Percentiles rank a stretch among this genome's conserved stretches.
These are phyloP conservation scores for Spheniscus humboldti DNA, from an alignment of 2,797 vertebrate species.

Conservation along the genomic window DNA sequence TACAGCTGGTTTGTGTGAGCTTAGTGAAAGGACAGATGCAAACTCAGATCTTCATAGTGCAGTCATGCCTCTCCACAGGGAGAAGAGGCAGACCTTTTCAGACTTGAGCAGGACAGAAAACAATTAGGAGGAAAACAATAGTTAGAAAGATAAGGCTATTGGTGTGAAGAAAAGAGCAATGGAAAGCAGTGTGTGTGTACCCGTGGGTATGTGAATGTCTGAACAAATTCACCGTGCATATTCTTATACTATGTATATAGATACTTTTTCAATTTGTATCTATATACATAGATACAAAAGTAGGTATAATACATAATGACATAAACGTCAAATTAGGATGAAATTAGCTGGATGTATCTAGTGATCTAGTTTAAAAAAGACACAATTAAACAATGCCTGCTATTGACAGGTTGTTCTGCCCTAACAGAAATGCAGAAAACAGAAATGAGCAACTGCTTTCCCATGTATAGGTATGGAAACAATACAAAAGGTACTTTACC, in stretches of 20 bases:
- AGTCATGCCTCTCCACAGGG: not conserved
- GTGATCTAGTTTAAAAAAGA: not conserved
- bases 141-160: not conserved
- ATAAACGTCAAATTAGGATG: not conserved
- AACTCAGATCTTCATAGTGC: not conserved
- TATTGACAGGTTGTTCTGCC: not conserved
- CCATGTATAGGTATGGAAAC: not conserved
- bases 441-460: not conserved
- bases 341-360: not conserved
- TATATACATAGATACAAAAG: too few species aligned
- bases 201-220: not conserved
- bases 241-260: not conserved
- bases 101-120: not conserved
- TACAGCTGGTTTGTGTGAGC: not conserved
- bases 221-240: not conserved
- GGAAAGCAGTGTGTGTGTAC: not conserved
- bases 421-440: not conserved
- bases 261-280: not conserved
- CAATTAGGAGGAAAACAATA: not conserved
- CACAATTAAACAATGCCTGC: not conserved
- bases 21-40: not conserved
- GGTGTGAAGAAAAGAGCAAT: not conserved
- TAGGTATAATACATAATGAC: too few species aligned
- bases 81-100: not conserved
- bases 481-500: constrained; percentile 62